Conservation (phyloP, 2,888 invertebrate species). For the Thumatha senex region DNA sequence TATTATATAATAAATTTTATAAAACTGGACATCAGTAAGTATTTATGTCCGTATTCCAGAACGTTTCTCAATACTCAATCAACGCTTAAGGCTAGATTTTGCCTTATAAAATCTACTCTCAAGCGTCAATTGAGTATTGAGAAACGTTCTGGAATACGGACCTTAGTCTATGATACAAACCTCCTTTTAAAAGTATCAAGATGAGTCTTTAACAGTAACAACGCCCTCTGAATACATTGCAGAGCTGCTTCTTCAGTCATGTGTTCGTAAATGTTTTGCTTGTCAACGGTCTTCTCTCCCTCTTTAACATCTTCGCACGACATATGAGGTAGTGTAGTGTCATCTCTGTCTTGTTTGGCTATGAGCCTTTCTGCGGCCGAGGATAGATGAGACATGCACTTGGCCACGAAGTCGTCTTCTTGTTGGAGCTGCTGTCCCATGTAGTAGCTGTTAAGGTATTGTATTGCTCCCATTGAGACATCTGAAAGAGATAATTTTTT, state of each 20-base stretch:
- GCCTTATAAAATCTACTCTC: too few relatives aligned
- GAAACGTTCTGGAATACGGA: too few relatives aligned
- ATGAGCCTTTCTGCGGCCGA: slow-evolving; percentile 90
- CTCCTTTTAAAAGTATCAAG: slow-evolving; percentile 94
- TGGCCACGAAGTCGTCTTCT: slow-evolving; percentile 96
- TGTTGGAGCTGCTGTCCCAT: slow-evolving; percentile 95
- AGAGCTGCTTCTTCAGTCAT: slow-evolving; percentile 90
- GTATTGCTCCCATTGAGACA: slow-evolving; percentile 97
- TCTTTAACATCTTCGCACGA: slow-evolving; percentile 50
- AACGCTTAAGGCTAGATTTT: too few relatives aligned
- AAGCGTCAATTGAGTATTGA: too few relatives aligned
- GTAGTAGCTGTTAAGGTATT: slow-evolving; percentile 96
- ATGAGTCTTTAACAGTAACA: slow-evolving; percentile 94
- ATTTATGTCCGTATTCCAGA: too few relatives aligned
- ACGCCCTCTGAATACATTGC: slow-evolving; percentile 94
- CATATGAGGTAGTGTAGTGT: slow-evolving; percentile 35
- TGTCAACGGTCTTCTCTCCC: slow-evolving; percentile 61
- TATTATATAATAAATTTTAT: too few relatives aligned
- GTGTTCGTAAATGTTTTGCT: slow-evolving; percentile 74
- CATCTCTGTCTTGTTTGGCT: slow-evolving; percentile 60
- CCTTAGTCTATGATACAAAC: too few relatives aligned
- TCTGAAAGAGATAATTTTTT: slow-evolving; percentile 71
- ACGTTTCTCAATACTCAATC: too few relatives aligned
- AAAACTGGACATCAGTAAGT: too few relatives aligned
- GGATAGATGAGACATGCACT: slow-evolving; percentile 96